Evolutionary conservation across 2,888 invertebrate genomes (phyloP).

Genomic region (Ashinkailepas kermadecensis): DNA sequence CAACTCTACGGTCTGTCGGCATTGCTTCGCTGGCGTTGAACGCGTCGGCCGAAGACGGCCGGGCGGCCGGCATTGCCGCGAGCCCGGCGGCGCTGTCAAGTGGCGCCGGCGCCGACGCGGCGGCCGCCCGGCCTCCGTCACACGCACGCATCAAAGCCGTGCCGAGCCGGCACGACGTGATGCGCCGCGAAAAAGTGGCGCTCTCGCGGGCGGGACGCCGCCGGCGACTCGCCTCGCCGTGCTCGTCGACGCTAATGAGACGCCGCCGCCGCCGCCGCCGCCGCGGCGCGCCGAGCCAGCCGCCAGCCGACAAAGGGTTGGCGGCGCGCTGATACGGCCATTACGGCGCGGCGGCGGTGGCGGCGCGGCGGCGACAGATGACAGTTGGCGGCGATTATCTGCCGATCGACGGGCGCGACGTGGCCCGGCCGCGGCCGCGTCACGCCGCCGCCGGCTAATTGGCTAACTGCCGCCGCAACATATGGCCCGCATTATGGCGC

Average conservation of each 20-base stretch:
- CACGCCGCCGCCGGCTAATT: conserved; percentile 2
- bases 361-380: neutral
- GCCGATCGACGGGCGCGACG: neutral
- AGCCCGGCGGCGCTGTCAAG: conserved; percentile 3
- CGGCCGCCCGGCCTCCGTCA: neutral
- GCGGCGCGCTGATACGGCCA: conserved; percentile 13
- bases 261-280: neutral
- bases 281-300: neutral
- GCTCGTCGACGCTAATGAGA: neutral
- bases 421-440: neutral
- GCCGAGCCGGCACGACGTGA: neutral
- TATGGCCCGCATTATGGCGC: conserved; percentile 8
- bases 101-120: neutral
- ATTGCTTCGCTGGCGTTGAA: too few relatives aligned
- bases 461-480: neutral
- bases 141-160: conserved; percentile 2
- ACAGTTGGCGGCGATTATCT: conserved; percentile 17
- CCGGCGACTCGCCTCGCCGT: too few relatives aligned
- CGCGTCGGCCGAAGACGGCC: too few relatives aligned
- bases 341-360: neutral
- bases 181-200: conserved; percentile 11
- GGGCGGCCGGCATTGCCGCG: neutral
- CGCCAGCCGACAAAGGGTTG: conserved; percentile 14
- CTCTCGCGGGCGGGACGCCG: neutral
- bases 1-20: too few relatives aligned